These are phyloP conservation scores for Troides helena DNA, from an alignment of 2,888 invertebrate genomes.

Conservation along the genomic window DNA sequence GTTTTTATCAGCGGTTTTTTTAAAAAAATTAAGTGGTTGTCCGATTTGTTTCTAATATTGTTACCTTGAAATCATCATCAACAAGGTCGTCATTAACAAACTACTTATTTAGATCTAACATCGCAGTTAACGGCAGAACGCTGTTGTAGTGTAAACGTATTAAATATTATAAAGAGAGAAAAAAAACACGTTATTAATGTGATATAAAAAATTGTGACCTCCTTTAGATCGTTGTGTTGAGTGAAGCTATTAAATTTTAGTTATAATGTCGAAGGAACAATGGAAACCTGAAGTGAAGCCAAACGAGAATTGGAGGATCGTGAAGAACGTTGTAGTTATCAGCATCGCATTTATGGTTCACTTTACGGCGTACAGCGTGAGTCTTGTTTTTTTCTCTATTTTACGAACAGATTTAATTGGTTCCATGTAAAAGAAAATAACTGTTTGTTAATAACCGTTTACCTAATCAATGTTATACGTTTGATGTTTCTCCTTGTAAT, in stretches of 20 bases:
- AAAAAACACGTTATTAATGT: background rate
- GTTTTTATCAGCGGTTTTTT: background rate
- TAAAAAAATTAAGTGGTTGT: background rate
- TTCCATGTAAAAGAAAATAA: background rate
- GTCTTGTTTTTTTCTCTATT: slow-evolving; percentile 46
- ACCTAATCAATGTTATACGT: no score
- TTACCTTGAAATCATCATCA: background rate
- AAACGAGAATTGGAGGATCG: slow-evolving; percentile 61
- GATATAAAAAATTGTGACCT: background rate
- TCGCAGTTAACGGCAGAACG: background rate
- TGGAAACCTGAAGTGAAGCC: slow-evolving; percentile 40
- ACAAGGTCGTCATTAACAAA: slow-evolving; percentile 7
- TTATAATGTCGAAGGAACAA: slow-evolving; percentile 34
- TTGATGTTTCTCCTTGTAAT: no score
- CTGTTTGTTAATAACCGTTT: background rate
- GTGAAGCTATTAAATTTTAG: background rate
- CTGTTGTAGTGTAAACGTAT: background rate
- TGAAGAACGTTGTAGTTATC: slow-evolving; percentile 74
- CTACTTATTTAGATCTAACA: slow-evolving; percentile 5
- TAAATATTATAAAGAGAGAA: background rate
- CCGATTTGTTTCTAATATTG: slow-evolving; percentile 5
- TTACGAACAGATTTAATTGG: background rate
- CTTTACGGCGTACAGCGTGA: slow-evolving; percentile 81
- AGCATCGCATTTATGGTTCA: slow-evolving; percentile 84
- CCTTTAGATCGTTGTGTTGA: background rate